Conservation (phyloP, 1,140 invertebrate genomes). For the Drosophila nikananu region DNA sequence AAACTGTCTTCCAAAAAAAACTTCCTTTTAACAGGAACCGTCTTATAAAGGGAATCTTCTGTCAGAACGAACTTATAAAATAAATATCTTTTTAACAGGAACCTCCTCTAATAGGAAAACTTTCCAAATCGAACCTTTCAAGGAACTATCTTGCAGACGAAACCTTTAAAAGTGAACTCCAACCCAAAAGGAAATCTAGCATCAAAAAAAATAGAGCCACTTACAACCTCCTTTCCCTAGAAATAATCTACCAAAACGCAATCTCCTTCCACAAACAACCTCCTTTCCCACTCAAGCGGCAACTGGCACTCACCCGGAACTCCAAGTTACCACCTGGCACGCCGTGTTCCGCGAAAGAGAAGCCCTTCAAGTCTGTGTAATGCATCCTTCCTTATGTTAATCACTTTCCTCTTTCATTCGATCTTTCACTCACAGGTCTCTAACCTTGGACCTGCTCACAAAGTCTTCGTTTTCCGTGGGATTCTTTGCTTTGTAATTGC, state of each 20-base stretch:
- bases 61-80: neutral
- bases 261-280: neutral
- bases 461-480: neutral
- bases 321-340: slow-evolving; percentile 46
- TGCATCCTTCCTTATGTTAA: slow-evolving; percentile 5
- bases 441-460: neutral
- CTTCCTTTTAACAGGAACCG: too few species aligned
- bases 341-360: slow-evolving; percentile 1
- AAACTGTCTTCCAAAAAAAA: neutral
- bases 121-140: neutral
- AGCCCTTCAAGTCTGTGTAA: slow-evolving; percentile 26
- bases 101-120: too few species aligned
- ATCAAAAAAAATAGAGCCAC: too few species aligned
- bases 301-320: slow-evolving; percentile 58
- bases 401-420: neutral
- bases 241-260: neutral
- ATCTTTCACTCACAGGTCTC: too few species aligned
- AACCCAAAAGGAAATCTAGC: neutral
- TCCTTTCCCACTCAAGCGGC: neutral
- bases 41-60: neutral
- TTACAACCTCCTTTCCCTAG: neutral
- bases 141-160: neutral
- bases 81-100: neutral
- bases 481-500: neutral
- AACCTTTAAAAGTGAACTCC: neutral